Conservation (phyloP, 2,113 vertebrate species). For the Antechinus stuartii region DNA sequence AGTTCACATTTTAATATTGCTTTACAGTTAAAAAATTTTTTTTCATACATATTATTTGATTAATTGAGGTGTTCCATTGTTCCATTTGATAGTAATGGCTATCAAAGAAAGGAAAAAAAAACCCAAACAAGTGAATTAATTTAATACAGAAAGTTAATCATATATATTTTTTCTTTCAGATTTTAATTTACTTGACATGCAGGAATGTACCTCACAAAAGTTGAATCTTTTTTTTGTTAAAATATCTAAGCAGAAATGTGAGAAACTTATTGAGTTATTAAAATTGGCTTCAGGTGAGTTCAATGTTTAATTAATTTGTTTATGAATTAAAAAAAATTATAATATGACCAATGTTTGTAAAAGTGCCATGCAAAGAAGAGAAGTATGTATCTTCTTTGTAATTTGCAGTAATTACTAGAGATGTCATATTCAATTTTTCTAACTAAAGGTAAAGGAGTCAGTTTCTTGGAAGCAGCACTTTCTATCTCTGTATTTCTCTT, state of each 20-base stretch:
- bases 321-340: not conserved
- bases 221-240: not conserved
- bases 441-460: not conserved
- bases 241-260: constrained; percentile 69
- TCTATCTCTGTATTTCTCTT: not conserved
- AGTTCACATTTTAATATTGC: not conserved
- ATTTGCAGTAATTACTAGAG: not conserved
- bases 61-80: not conserved
- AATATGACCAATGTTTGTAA: not conserved
- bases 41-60: not conserved
- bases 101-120: not conserved
- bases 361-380: not conserved
- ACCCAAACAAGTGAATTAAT: not conserved
- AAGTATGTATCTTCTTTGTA: not conserved
- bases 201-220: constrained; percentile 72
- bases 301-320: not conserved
- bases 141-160: constrained; percentile 46
- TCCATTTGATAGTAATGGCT: not conserved
- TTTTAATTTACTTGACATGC: constrained; percentile 51
- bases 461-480: not conserved
- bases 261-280: constrained; percentile 72
- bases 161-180: constrained; percentile 66
- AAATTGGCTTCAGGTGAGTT: constrained; percentile 79
- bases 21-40: not conserved
- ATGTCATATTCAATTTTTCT: not conserved